Conservation (phyloP, 2,888 invertebrate species). For the Drosophila siamana region DNA sequence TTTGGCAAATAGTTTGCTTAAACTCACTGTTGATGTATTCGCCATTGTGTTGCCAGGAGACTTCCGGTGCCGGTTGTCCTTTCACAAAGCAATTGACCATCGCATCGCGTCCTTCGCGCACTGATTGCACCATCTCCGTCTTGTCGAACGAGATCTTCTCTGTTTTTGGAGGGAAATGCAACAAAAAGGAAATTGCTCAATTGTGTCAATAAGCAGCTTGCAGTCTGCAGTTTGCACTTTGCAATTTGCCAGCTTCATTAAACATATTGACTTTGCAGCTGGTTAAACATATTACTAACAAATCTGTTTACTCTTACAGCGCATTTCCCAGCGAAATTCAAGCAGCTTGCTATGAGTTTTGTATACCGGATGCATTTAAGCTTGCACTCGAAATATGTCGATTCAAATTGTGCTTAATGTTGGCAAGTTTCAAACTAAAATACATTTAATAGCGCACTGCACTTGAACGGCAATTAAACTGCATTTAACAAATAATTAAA, state of each 20-base stretch:
- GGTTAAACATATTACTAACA: conserved; percentile 11
- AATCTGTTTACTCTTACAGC: conserved; percentile 7
- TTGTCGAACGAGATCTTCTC: conserved; percentile 87
- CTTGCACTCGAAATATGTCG: not conserved
- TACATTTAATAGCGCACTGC: no score
- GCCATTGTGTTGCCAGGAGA: conserved; percentile 86
- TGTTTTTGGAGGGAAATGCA: conserved; percentile 69
- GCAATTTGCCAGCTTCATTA: no score
- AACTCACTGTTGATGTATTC: conserved; percentile 83
- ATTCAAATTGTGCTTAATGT: not conserved
- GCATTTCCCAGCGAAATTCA: not conserved
- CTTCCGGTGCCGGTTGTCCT: conserved; percentile 85
- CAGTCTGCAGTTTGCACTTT: no score
- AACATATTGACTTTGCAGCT: not conserved
- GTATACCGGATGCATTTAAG: not conserved
- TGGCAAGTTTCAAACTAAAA: no score
- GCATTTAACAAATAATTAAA: no score
- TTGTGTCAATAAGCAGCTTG: conserved; percentile 27
- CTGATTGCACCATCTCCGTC: conserved; percentile 86
- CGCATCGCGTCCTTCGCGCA: conserved; percentile 86
- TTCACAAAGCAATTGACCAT: conserved; percentile 84
- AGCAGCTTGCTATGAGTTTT: not conserved
- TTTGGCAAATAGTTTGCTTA: conserved; percentile 35
- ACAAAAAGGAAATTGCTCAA: conserved; percentile 1
- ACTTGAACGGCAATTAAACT: no score